Evolutionary conservation across 2,888 invertebrate genomes (phyloP).

Genomic region (Andrena fulva): DNA sequence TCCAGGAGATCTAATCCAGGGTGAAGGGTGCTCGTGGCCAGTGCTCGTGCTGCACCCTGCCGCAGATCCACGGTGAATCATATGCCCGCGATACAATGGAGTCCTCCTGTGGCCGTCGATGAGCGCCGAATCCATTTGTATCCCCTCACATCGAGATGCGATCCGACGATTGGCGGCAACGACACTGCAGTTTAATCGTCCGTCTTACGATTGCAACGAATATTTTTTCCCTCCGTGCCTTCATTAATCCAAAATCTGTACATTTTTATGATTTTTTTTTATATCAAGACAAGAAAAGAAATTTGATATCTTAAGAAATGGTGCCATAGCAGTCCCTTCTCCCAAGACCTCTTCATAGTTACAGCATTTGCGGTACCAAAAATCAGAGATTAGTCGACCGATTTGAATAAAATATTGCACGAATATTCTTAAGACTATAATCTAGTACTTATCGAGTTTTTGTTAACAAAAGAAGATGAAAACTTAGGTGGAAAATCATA

Average conservation of each 20-base stretch:
- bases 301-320: no score
- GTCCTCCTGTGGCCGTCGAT: conserved; percentile 39
- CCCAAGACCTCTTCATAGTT: no score
- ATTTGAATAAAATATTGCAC: no score
- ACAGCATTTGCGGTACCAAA: no score
- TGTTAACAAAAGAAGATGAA: no score
- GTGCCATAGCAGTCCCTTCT: no score
- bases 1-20: conserved; percentile 55
- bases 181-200: conserved; percentile 51
- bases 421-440: no score
- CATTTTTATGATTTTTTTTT: background rate
- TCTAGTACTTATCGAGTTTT: no score
- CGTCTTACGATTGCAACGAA: background rate
- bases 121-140: conserved; percentile 47
- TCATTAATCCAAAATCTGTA: conserved; percentile 15
- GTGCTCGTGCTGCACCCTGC: conserved; percentile 63
- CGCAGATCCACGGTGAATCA: conserved; percentile 64
- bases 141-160: conserved; percentile 51
- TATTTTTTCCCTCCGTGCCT: conserved; percentile 6
- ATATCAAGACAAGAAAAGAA: no score
- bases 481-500: no score
- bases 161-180: conserved; percentile 44
- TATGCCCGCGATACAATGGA: conserved; percentile 55
- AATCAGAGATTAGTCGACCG: no score
- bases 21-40: conserved; percentile 51